Conservation (phyloP, 2,888 invertebrate genomes). For the Congeria kusceri region DNA sequence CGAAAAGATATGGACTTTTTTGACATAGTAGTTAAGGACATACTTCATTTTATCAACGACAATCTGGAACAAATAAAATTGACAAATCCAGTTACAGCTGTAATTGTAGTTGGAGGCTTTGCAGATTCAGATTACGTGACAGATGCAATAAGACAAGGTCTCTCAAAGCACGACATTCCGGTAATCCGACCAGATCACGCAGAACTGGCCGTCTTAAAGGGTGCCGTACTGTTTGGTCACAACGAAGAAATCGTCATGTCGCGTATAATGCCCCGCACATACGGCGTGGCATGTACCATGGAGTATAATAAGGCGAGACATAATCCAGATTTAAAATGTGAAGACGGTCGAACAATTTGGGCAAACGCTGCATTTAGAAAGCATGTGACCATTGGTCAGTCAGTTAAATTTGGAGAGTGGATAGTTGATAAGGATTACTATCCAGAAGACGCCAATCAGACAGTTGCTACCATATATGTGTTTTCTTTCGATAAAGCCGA, state of each 20-base stretch:
- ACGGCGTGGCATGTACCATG: slow-evolving; percentile 52
- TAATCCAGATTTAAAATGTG: slow-evolving; percentile 30
- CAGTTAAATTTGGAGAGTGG: slow-evolving; percentile 49
- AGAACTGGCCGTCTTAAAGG: slow-evolving; percentile 45
- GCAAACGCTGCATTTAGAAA: slow-evolving; percentile 46
- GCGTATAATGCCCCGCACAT: slow-evolving; percentile 45
- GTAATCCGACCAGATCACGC: slow-evolving; percentile 38
- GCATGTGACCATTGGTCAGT: slow-evolving; percentile 43
- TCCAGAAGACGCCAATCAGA: slow-evolving; percentile 36
- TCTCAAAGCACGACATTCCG: slow-evolving; percentile 16
- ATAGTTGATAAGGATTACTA: slow-evolving; percentile 42
- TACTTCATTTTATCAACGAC: no score
- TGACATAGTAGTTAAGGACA: no score
- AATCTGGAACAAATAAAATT: no score
- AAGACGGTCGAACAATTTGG: slow-evolving; percentile 28
- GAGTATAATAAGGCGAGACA: slow-evolving; percentile 29
- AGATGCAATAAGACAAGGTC: slow-evolving; percentile 12
- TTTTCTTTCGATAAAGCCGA: slow-evolving; percentile 37
- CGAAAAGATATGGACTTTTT: no score
- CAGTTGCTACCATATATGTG: slow-evolving; percentile 20
- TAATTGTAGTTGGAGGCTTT: slow-evolving; percentile 53
- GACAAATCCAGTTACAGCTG: background rate
- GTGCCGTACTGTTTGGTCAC: slow-evolving; percentile 53
- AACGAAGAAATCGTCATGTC: slow-evolving; percentile 49
- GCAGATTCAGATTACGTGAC: slow-evolving; percentile 39